Percentiles rank a stretch among this genome's conserved stretches.
Evolutionary conservation across 2,888 invertebrate species (phyloP).

Genomic region (Plagodis pulveraria): DNA sequence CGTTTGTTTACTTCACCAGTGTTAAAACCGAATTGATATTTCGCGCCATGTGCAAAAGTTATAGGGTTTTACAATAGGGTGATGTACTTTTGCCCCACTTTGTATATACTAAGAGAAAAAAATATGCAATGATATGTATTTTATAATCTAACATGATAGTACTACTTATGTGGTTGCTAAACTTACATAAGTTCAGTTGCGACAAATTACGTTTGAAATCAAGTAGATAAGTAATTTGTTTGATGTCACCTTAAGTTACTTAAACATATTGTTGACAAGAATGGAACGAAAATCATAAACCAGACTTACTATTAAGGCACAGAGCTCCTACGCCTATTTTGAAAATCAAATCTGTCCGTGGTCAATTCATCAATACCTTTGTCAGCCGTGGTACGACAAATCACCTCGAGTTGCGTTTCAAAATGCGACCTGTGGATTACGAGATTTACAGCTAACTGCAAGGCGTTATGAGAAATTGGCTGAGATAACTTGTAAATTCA

Average conservation of each 20-base stretch:
- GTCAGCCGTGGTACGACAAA: slow-evolving; percentile 28
- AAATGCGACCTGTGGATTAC: slow-evolving; percentile 19
- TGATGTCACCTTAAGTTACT: neutral
- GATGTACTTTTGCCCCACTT: too few relatives aligned
- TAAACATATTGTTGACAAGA: slow-evolving; percentile 4
- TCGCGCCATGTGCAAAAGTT: too few relatives aligned
- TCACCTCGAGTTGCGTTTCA: slow-evolving; percentile 18
- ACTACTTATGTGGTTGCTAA: neutral
- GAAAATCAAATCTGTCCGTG: slow-evolving; percentile 27
- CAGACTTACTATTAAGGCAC: slow-evolving; percentile 18
- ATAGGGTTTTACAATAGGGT: too few relatives aligned
- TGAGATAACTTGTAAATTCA: too few relatives aligned
- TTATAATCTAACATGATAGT: neutral
- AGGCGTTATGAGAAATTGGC: neutral
- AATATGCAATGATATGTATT: neutral
- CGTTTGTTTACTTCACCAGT: too few relatives aligned
- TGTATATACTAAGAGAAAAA: too few relatives aligned
- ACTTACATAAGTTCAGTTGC: neutral
- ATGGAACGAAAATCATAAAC: slow-evolving; percentile 16
- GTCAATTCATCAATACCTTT: slow-evolving; percentile 32
- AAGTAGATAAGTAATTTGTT: neutral
- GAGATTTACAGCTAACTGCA: neutral
- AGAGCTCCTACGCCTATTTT: slow-evolving; percentile 19
- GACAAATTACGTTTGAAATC: neutral
- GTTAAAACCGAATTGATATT: too few relatives aligned